Evolutionary conservation across 2,797 vertebrate genomes (phyloP), one percentile per base, ranked within the genome.

Genomic region (Tokudaia tokunoshimensis): DNA sequence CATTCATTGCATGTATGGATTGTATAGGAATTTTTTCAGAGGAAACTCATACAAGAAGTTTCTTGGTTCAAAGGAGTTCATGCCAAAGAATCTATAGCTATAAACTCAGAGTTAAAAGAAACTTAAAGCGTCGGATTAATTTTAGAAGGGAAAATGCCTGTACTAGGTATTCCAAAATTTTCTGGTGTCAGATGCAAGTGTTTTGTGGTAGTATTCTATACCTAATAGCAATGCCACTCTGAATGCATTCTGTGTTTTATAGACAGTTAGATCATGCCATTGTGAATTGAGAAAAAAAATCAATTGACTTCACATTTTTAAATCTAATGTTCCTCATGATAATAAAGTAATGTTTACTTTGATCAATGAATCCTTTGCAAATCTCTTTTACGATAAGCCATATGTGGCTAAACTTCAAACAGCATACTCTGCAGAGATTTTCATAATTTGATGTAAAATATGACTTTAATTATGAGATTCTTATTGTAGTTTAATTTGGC

Each of bases 391-490:
- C 4, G 0, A 34, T 34, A 67, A 80, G 31, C 2, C 84, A n/a
- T 20, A 78, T 81, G 89, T 81, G 72, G 57, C 55, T 75, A 88
- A 52, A 92, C 55, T 92, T 57, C 44, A 97, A 94, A 94, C 6
- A 94, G 57, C 83, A 86, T n/a, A 31, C 41, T 80, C 78, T 70
- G 57, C 47, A 22, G 24, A 94, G 31, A 96, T 87, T 80, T 97
- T 94, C 80, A 94, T 87, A 89, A 94, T 90, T 95, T 97, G 59
- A 91, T 37, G 83, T 87, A 89, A 97, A 89, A 95, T 96, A 72
- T 87, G 8, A 95, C 88, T 96, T 97, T 97, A 94, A 94, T 92
- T 97, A 91, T 74, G 74, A 37, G 89, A 84, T 65, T 34, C 55
- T 96, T 75, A 76, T 0, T 59, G 22, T 29, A 72, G 0, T 37